phyloP scores from a whole-genome alignment of 2,113 vertebrate genomes.

The Pandion haliaetus region DNA sequence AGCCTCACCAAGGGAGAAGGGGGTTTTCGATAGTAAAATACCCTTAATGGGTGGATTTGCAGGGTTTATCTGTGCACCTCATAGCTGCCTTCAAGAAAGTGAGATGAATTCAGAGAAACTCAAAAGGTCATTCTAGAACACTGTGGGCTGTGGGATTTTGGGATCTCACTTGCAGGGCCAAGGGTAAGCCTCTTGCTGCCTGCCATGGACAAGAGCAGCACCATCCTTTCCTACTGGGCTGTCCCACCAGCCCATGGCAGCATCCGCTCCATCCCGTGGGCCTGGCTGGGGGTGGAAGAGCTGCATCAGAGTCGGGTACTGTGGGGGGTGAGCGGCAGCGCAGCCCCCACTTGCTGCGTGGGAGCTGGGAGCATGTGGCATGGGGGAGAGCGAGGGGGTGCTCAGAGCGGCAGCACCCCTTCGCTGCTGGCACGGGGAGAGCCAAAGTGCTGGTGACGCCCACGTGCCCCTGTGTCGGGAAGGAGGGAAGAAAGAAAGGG shows the following conservation, averaged over 20 bases:
- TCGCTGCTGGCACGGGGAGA: rapidly evolving
- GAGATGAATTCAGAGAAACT: neutral
- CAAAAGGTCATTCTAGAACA: neutral
- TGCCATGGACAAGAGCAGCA: neutral
- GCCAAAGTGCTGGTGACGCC: rapidly evolving
- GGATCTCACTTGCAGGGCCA: neutral
- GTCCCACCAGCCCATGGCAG: neutral
- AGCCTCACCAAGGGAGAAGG: neutral
- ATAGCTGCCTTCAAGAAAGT: neutral
- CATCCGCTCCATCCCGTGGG: neutral
- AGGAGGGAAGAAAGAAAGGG: neutral
- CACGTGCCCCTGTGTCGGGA: rapidly evolving
- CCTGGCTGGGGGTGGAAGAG: neutral
- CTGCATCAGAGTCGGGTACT: neutral
- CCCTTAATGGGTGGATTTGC: neutral
- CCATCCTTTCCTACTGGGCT: neutral
- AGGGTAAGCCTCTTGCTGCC: neutral
- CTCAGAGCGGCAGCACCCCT: neutral
- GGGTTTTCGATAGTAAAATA: neutral
- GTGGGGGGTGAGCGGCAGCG: neutral
- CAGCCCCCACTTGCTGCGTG: neutral
- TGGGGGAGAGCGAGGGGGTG: neutral
- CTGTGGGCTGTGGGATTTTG: neutral
- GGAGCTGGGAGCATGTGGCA: neutral
- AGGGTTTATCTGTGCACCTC: neutral